Evolutionary conservation across 1,140 invertebrate species (phyloP).

Genomic region (Diorhabda elongata): DNA sequence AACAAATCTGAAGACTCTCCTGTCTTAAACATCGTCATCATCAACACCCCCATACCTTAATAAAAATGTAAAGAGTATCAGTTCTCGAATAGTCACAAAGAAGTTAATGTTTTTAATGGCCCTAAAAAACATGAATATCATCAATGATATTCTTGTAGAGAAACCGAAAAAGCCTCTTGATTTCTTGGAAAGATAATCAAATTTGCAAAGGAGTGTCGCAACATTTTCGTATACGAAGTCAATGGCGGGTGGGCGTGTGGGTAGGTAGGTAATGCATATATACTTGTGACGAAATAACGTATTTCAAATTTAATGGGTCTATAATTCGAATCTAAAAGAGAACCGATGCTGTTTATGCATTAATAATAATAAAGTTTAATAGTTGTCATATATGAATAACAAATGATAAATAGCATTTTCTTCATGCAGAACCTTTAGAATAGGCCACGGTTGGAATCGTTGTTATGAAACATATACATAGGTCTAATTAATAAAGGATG

Average conservation of each 20-base stretch:
- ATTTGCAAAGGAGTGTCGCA: not conserved
- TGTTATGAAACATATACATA: too few relatives aligned
- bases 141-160: not conserved
- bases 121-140: not conserved
- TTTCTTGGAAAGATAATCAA: not conserved
- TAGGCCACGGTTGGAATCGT: too few relatives aligned
- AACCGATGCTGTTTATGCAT: not conserved
- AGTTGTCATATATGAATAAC: not conserved
- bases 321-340: not conserved
- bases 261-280: not conserved
- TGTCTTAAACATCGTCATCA: too few relatives aligned
- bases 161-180: not conserved
- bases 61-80: too few relatives aligned
- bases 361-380: not conserved
- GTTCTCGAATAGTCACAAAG: too few relatives aligned
- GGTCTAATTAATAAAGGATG: too few relatives aligned
- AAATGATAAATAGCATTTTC: too few relatives aligned
- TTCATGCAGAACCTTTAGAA: too few relatives aligned
- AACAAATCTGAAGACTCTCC: too few relatives aligned
- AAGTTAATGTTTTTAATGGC: too few relatives aligned
- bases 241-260: constrained; percentile 1
- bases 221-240: not conserved
- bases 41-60: too few relatives aligned
- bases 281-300: not conserved
- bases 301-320: constrained; percentile 1